Evolutionary conservation across 2,113 vertebrate genomes (phyloP).

Genomic region (Dasyornis broadbenti): DNA sequence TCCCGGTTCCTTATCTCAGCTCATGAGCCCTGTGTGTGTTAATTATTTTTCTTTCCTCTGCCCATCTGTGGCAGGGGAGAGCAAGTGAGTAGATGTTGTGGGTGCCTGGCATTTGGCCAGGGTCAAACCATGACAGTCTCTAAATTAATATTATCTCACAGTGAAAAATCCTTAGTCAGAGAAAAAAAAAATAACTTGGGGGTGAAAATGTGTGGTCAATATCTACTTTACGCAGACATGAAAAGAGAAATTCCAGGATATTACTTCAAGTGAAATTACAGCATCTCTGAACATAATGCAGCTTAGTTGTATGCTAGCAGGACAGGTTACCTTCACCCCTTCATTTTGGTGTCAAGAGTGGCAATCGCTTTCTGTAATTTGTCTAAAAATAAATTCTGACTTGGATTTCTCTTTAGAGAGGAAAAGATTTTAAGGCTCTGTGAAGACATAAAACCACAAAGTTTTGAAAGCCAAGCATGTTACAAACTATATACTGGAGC

Average conservation of each 20-base stretch:
- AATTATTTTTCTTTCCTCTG: too few relatives aligned
- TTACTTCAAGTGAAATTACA: not conserved
- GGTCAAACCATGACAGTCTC: too few relatives aligned
- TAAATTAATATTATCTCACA: too few relatives aligned
- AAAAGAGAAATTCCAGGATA: not conserved
- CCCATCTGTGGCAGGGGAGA: too few relatives aligned
- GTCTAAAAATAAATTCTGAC: not conserved
- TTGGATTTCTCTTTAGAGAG: not conserved
- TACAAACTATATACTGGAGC: rapidly evolving
- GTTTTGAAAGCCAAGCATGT: rapidly evolving
- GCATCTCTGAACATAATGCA: not conserved
- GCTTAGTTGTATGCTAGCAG: not conserved
- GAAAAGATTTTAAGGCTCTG: not conserved
- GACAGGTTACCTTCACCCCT: not conserved
- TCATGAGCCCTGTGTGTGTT: too few relatives aligned
- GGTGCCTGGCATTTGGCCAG: too few relatives aligned
- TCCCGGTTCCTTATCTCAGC: too few relatives aligned
- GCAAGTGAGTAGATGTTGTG: too few relatives aligned
- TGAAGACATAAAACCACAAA: not conserved
- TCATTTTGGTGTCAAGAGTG: not conserved
- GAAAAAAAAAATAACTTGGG: too few relatives aligned
- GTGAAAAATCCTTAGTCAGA: too few relatives aligned
- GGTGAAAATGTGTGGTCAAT: not conserved
- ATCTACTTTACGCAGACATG: not conserved
- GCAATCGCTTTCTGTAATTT: not conserved